Evolutionary conservation across 1,140 invertebrate species (phyloP).

Genomic region (Cotesia typhae): DNA sequence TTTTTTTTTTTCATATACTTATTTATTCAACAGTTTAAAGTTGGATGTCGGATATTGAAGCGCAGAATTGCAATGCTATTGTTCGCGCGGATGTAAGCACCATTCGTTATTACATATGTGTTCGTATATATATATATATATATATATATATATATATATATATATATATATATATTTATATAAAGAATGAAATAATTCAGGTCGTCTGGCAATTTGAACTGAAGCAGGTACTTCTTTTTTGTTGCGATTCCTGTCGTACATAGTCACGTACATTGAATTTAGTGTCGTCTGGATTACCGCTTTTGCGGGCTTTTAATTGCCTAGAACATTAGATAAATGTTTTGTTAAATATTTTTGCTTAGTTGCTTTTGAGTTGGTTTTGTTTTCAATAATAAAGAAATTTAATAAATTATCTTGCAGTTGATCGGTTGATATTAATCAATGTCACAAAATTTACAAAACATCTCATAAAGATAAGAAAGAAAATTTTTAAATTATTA

Average conservation of each 20-base stretch:
- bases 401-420: too few species aligned
- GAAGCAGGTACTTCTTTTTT: conserved; percentile 65
- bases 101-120: neutral
- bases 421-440: too few species aligned
- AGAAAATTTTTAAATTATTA: too few species aligned
- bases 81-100: conserved; percentile 7
- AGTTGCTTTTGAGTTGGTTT: too few species aligned
- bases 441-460: too few species aligned
- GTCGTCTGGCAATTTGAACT: conserved; percentile 58
- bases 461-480: too few species aligned
- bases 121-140: too few species aligned
- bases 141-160: too few species aligned
- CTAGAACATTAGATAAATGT: conserved; percentile 57
- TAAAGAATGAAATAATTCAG: conserved; percentile 42
- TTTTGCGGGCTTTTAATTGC: conserved; percentile 71
- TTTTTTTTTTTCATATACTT: too few species aligned
- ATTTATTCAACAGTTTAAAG: conserved; percentile 11
- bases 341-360: neutral
- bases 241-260: conserved; percentile 70
- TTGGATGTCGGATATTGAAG: conserved; percentile 34
- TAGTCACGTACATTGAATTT: conserved; percentile 77
- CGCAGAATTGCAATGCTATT: conserved; percentile 34
- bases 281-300: conserved; percentile 66
- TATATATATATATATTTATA: too few species aligned
- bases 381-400: too few species aligned